Evolutionary conservation across 2,888 invertebrate genomes (phyloP).

Genomic region (Argyresthia goedartella): DNA sequence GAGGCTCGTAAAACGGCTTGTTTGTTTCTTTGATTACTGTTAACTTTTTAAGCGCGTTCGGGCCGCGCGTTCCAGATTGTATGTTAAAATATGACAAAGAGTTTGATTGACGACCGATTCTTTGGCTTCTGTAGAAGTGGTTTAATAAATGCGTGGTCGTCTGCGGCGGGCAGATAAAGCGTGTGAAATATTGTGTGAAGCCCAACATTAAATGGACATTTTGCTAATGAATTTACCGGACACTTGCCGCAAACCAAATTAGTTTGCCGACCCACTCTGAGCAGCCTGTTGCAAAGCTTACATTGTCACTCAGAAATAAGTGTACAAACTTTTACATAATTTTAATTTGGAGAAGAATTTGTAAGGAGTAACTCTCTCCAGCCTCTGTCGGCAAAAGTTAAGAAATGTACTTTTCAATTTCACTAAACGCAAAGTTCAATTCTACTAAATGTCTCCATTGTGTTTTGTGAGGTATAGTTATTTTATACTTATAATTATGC

Average conservation of each 20-base stretch:
- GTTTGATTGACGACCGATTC: neutral
- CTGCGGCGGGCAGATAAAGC: neutral
- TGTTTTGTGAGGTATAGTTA: too few relatives aligned
- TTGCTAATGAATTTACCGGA: neutral
- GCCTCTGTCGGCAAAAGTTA: too few relatives aligned
- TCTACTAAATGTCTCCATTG: too few relatives aligned
- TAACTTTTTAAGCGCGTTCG: neutral
- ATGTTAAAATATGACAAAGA: neutral
- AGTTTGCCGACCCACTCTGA: neutral
- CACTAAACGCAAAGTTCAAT: too few relatives aligned
- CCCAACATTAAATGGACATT: conserved; percentile 1
- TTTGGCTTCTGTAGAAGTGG: neutral
- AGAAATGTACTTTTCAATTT: too few relatives aligned
- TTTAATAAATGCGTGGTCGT: neutral
- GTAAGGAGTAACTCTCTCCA: too few relatives aligned
- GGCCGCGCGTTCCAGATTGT: neutral
- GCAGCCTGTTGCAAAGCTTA: too few relatives aligned
- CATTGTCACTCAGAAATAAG: too few relatives aligned
- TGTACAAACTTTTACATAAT: too few relatives aligned
- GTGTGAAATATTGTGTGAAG: neutral
- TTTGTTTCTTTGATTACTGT: neutral
- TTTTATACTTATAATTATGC: too few relatives aligned
- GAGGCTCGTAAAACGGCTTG: conserved; percentile 8
- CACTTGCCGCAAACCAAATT: neutral
- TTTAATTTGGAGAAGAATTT: too few relatives aligned